These are phyloP conservation scores for Hassar affinis DNA, from an alignment of 2,113 vertebrate species.

Conservation along the genomic window DNA sequence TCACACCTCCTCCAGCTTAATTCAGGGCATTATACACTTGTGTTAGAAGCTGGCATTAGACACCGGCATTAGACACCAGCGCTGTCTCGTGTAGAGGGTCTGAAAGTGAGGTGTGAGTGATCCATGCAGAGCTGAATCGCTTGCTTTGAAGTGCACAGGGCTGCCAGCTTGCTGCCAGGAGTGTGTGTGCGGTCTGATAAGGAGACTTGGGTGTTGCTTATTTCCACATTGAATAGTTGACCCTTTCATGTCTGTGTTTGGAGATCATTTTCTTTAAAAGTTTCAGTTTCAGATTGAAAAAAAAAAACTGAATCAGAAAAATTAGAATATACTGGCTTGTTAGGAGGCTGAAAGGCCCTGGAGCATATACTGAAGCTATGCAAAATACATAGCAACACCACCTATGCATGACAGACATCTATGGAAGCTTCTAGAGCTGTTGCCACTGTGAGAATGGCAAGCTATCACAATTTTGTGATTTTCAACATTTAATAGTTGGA, in stretches of 20 bases:
- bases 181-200: conserved; percentile 38
- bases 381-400: too few species aligned
- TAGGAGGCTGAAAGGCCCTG: neutral
- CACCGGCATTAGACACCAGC: neutral
- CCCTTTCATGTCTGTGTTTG: conserved; percentile 10
- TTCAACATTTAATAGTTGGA: too few species aligned
- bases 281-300: neutral
- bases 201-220: conserved; percentile 9
- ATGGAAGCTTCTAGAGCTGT: too few species aligned
- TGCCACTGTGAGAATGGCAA: too few species aligned
- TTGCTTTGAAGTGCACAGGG: conserved; percentile 19
- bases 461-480: too few species aligned
- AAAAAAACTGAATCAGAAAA: neutral
- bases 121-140: conserved; percentile 16
- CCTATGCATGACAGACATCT: too few species aligned
- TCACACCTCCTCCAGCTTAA: neutral
- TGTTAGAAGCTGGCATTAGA: neutral
- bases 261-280: neutral
- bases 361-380: neutral
- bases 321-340: neutral
- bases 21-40: conserved; percentile 6
- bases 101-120: conserved; percentile 34
- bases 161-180: conserved; percentile 19
- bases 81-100: neutral
- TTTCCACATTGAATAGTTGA: conserved; percentile 6